Percentiles rank a stretch among this genome's conserved stretches.
These are phyloP conservation scores for Orientallactaga sibirica DNA, from an alignment of 2,797 vertebrate genomes.

Conservation along the genomic window DNA sequence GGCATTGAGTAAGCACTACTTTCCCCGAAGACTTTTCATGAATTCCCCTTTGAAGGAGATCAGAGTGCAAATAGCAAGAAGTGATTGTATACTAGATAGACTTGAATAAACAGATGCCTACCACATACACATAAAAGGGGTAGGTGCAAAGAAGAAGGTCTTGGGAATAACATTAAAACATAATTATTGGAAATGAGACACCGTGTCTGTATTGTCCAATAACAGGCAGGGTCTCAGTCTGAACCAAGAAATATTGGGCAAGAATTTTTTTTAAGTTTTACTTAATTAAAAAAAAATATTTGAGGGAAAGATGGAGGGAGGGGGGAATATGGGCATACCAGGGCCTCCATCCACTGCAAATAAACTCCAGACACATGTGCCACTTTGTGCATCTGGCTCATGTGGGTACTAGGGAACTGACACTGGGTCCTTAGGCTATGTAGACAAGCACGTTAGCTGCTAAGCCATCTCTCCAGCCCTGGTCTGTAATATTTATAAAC, in stretches of 20 bases:
- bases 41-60: background rate
- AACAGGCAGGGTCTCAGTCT: background rate
- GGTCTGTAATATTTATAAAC: background rate
- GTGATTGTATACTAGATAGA: background rate
- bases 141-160: background rate
- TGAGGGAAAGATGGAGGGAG: too few relatives aligned
- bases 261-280: background rate
- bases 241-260: background rate
- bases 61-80: background rate
- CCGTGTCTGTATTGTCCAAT: background rate
- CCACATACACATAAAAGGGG: background rate
- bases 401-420: too few relatives aligned
- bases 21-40: background rate
- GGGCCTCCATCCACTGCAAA: too few relatives aligned
- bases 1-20: background rate
- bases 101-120: background rate
- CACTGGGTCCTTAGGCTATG: too few relatives aligned
- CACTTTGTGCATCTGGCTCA: too few relatives aligned
- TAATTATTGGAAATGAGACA: conserved; percentile 7
- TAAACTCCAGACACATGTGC: too few relatives aligned
- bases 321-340: too few relatives aligned
- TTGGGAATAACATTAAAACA: background rate
- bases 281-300: too few relatives aligned
- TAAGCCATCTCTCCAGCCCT: too few relatives aligned
- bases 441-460: too few relatives aligned